phyloP scores from a whole-genome alignment of 2,113 vertebrate species.

The Craseonycteris thonglongyai region DNA sequence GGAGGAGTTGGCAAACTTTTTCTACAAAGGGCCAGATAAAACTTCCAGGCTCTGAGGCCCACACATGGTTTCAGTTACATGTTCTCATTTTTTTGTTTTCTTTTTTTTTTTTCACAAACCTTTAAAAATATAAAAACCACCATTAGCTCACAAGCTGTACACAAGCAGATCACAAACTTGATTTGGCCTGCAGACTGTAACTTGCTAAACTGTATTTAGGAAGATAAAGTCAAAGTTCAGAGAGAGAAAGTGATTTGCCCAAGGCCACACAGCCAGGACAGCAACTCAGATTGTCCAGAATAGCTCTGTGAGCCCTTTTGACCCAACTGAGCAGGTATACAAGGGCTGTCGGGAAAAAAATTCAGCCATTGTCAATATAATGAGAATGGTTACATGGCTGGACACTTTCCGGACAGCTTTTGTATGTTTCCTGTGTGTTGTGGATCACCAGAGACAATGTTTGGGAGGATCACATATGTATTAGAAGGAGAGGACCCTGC shows the following conservation, averaged over 20 bases:
- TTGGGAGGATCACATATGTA: accelerated
- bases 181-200: not conserved
- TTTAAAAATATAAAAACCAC: not conserved
- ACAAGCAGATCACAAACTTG: not conserved
- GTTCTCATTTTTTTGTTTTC: not conserved
- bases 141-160: not conserved
- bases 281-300: not conserved
- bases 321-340: not conserved
- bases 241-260: not conserved
- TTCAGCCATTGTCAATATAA: too few species aligned
- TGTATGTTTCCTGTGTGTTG: accelerated
- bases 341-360: too few species aligned
- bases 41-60: not conserved
- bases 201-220: not conserved
- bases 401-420: too few species aligned
- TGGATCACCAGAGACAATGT: not conserved
- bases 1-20: not conserved
- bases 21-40: not conserved
- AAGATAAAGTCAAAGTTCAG: not conserved
- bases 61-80: not conserved
- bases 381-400: too few species aligned
- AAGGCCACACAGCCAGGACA: not conserved
- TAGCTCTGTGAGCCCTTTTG: not conserved
- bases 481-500: not conserved
- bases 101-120: not conserved